Base-by-base conservation (phyloP, 2,797 vertebrate species). In the Eutrigla gurnardus region DNA sequence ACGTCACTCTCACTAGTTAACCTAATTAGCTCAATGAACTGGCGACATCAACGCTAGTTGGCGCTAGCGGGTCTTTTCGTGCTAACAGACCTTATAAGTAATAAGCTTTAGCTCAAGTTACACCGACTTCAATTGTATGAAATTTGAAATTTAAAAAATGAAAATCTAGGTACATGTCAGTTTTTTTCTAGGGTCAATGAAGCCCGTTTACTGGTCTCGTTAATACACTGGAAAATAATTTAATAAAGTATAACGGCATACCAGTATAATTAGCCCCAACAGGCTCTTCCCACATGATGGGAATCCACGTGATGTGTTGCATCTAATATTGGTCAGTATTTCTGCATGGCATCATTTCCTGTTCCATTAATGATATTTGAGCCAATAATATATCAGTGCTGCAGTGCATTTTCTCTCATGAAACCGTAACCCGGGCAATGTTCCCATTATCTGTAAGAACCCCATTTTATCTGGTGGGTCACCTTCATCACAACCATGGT, bases 281-380 rank as follows among this genome's bases (percentile, higher is more conserved):
- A 65, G 42, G 50, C 67, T 46, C 45, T 55, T 35, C 52, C 83
- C 81, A 79, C 81, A 82, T 82, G 75, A 73, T 49, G 47, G 14
- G 3, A 32, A 65, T 37, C 50, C 81, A 82, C 70, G 78, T 66
- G 77, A 82, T 65, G 63, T 4, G 39, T 70, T 76, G 78, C 76
- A 68, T 68, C 74, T 15, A 33, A 18, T 54, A 13, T 13, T 12
- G n/a, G 14, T 47, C 40, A 52, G 37, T 52, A 10, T 60, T 74
- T 65, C 39, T 35, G 59, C 42, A 50, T 53, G n/a, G 5, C 2
- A n/a, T 39, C 2, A n/a, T 39, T 58, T 46, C 12, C 63, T 46
- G n/a, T 46, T 52, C 17, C n/a, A n/a, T 2, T 4, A 50, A n/a
- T 18, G 25, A 52, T 49, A 18, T 35, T 39, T 0, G 12, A 64